These are phyloP conservation scores for Lingula anatina DNA, from an alignment of 2,888 invertebrate genomes.

Conservation along the genomic window DNA sequence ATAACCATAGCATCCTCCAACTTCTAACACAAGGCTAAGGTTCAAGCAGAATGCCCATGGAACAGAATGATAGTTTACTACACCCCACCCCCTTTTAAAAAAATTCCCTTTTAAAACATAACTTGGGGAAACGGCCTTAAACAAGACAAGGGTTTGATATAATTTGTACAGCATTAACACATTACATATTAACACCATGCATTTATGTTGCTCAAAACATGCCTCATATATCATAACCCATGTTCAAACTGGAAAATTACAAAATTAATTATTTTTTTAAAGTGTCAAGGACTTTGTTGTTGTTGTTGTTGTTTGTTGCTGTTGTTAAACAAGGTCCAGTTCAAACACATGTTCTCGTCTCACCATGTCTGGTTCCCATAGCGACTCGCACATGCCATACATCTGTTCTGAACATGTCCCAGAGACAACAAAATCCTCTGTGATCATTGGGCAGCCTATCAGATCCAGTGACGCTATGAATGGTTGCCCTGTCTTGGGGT, in stretches of 20 bases:
- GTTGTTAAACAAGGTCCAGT: too few relatives aligned
- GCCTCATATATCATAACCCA: too few relatives aligned
- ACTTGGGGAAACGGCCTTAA: too few relatives aligned
- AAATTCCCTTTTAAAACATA: neutral
- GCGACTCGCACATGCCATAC: constrained; percentile 85
- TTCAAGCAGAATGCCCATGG: constrained; percentile 55
- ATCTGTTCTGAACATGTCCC: constrained; percentile 72
- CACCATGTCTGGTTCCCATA: constrained; percentile 83
- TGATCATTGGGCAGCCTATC: constrained; percentile 84
- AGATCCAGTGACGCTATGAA: constrained; percentile 93
- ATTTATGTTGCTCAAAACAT: too few relatives aligned
- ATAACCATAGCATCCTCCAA: neutral
- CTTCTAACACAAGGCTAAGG: neutral
- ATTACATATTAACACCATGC: too few relatives aligned
- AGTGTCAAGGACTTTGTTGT: too few relatives aligned
- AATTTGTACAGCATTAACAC: too few relatives aligned
- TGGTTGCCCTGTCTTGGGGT: constrained; percentile 76
- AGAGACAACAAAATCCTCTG: constrained; percentile 97
- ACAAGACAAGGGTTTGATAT: too few relatives aligned
- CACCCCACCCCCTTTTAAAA: neutral
- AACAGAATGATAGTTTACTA: neutral
- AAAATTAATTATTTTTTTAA: too few relatives aligned
- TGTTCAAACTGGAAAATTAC: too few relatives aligned
- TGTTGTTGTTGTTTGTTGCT: too few relatives aligned
- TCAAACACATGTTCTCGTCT: too few relatives aligned